Evolutionary conservation across 1,140 invertebrate species (phyloP).

Genomic region (Aphaenogaster floridana): DNA sequence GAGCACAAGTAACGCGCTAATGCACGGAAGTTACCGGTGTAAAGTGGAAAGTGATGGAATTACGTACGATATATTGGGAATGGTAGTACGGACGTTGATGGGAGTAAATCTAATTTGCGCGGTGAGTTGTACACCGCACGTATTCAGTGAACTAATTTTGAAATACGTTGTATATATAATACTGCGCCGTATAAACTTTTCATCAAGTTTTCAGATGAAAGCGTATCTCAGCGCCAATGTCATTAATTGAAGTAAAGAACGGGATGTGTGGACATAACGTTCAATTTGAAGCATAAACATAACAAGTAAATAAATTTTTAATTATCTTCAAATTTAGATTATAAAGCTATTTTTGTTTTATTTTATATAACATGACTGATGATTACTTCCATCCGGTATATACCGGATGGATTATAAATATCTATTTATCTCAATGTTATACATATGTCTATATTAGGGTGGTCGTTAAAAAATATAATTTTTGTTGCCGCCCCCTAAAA

Average conservation of each 20-base stretch:
- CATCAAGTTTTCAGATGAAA: slow-evolving; percentile 5
- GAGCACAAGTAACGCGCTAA: slow-evolving; percentile 40
- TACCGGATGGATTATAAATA: background rate
- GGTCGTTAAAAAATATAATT: background rate
- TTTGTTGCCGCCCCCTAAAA: no score
- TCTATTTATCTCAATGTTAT: background rate
- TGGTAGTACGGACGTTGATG: background rate
- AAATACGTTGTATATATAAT: background rate
- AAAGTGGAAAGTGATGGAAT: slow-evolving; percentile 53
- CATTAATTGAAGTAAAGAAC: background rate
- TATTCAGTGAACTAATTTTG: slow-evolving; percentile 30
- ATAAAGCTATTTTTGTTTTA: background rate
- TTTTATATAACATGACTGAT: background rate
- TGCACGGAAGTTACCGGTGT: slow-evolving; percentile 34
- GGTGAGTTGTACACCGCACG: background rate
- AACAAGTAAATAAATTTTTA: background rate
- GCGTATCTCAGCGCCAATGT: no score
- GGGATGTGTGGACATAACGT: background rate
- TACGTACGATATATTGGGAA: slow-evolving; percentile 42
- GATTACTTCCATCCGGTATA: background rate
- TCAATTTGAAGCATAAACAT: background rate
- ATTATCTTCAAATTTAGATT: background rate
- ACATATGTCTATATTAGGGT: no score
- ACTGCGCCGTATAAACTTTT: background rate
- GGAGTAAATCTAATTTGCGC: slow-evolving; percentile 33